Conservation (phyloP, 2,113 vertebrate genomes). For the Sarotherodon lohbergeri region DNA sequence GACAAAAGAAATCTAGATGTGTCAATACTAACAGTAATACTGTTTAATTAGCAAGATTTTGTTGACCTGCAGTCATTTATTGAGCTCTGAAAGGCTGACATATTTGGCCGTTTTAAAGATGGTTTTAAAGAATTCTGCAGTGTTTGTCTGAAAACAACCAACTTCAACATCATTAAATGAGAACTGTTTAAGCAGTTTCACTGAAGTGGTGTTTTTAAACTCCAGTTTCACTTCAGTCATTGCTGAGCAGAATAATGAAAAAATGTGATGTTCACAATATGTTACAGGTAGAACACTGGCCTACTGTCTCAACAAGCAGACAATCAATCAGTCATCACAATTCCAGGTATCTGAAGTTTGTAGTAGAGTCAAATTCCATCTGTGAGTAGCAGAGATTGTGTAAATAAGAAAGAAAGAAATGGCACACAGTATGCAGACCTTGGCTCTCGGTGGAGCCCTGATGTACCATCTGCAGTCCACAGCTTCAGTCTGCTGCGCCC, state of each 20-base stretch:
- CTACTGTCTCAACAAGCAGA: neutral
- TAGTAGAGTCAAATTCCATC: neutral
- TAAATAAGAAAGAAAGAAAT: neutral
- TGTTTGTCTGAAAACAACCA: neutral
- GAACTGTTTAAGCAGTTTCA: neutral
- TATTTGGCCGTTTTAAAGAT: neutral
- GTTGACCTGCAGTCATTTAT: neutral
- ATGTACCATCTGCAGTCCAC: conserved; percentile 98
- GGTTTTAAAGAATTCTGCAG: neutral
- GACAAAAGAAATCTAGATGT: neutral
- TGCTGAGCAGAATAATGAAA: neutral
- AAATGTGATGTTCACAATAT: neutral
- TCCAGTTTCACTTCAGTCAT: neutral
- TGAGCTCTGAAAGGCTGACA: neutral
- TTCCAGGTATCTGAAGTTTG: neutral
- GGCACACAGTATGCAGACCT: conserved; percentile 68
- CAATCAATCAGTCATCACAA: neutral
- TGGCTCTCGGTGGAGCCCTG: conserved; percentile 84
- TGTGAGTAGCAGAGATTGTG: neutral
- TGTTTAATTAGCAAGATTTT: neutral
- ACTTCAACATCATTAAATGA: neutral
- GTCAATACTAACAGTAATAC: neutral
- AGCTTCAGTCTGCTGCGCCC: conserved; percentile 83
- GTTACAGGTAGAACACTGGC: neutral
- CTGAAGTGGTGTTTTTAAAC: neutral